These are phyloP conservation scores for Gopherus flavomarginatus DNA, from an alignment of 2,113 vertebrate genomes.

Conservation along the genomic window DNA sequence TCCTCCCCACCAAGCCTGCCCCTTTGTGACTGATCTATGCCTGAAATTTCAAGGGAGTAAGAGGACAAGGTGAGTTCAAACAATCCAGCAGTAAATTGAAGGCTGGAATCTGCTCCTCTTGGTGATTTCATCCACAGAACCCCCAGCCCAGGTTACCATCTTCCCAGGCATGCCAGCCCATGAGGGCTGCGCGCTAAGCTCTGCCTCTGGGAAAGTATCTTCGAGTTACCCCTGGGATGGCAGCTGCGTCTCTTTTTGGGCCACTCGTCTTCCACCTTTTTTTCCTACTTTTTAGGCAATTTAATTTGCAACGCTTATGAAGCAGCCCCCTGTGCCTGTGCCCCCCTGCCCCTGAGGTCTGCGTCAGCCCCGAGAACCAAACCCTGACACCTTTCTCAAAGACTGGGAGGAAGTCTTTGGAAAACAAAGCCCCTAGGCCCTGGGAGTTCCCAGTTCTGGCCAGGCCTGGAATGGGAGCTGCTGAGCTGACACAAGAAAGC, in stretches of 20 bases:
- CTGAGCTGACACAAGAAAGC: neutral
- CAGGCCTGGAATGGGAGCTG: neutral
- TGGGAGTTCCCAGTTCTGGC: neutral
- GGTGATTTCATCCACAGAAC: neutral
- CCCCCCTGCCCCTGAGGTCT: neutral
- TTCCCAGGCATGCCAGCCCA: neutral
- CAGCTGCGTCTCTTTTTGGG: neutral
- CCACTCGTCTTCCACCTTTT: neutral
- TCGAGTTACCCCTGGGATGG: neutral
- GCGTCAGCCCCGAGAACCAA: neutral
- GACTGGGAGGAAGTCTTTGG: neutral
- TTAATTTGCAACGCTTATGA: neutral
- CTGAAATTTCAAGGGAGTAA: neutral
- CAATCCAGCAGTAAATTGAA: neutral
- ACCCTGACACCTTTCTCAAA: neutral
- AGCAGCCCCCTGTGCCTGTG: neutral
- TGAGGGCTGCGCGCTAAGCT: neutral
- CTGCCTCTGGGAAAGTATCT: neutral
- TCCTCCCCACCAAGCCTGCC: neutral
- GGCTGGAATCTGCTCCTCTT: neutral
- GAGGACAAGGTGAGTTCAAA: fast-evolving
- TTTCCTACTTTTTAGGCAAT: neutral
- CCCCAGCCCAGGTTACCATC: neutral
- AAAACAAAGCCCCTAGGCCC: neutral
- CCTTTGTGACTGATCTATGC: fast-evolving